Evolutionary conservation across 2,888 invertebrate species (phyloP), one percentile per base, ranked within the genome.

Genomic region (Ophioninae sp.): DNA sequence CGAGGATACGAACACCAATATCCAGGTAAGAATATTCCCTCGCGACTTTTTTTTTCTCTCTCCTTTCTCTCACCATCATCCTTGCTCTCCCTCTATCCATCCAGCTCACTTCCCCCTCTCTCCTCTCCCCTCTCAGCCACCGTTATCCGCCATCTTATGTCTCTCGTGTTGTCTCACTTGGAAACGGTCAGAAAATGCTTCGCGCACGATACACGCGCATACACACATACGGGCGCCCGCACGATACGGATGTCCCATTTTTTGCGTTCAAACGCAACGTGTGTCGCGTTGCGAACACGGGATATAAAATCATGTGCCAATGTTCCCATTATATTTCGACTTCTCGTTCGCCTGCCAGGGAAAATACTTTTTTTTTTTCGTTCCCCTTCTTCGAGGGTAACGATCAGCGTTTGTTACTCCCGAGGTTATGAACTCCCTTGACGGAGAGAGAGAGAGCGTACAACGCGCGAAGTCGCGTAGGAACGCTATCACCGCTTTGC

Each of bases 1-100:
- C 94, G 97, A 97, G 94, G 97, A 97, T 93, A 94, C 95, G 89
- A 95, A 94, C 93, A 89, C 95, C 91, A 95, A 95, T 94, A 94
- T 95, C 91, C 95, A 96, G 95, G 96, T 95, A 76, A 85, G 78
- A 75, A 13, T 56, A 75, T 70, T 69, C 64, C 37, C 20, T 23
- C 57, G 6, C 17, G 61, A 6, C 13, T 23, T 64, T 68, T 37
- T 44, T 13, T 21, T 44, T 56, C 61, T 59, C 56, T 61, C 39
- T 56, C 57, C 68, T 37, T 62, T 65, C 10, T 68, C 70, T 68
- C 79, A 23, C 30, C 56, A 41, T 70, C 56, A 41, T 39, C 20
- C 59, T 61, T 44, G 50, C 37, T 41, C 67, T 37, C 44, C 57
- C 68, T 76, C 79, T 37, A 10, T 68, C 64, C 30, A n/a, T 56